Base-by-base conservation (phyloP, 2,113 vertebrate genomes). In the Actinemys pallida region DNA sequence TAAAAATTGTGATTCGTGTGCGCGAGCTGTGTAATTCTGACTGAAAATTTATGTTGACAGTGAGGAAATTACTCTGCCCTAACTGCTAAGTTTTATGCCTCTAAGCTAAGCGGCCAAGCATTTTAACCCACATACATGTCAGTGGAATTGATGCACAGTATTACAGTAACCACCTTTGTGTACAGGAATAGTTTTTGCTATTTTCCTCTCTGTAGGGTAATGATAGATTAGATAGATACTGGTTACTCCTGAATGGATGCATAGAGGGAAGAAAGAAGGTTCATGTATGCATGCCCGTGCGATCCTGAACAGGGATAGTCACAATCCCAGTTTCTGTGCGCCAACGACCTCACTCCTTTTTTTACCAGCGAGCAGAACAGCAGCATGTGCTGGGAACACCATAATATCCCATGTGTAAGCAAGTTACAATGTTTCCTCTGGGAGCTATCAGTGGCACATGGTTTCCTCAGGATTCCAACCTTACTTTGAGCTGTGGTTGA, bases 371-470 rank as follows among this genome's bases (percentile, higher is more conserved):
- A 16, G 62, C 62, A 69, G 62, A 31, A 31, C 31, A 72, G 65
- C 19, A 39, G 35, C 59, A 31, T 62, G 29, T 62, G 29, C 13
- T 10, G 19, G 9, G 65, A 72, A 72, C n/a, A 72, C 3, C 65
- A 72, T 72, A 22, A 39, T 72, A 39, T 39, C 65, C 16, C 39
- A 39, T 50, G 86, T 72, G 89, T 88, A 90, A 87, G 87, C 94
- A 94, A 96, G 83, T 69, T 45, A 91, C 53, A 96, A 90, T 62
- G 79, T 87, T 80, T 84, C 90, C 92, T 82, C 83, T 92, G 85
- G 83, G 87, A 96, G 45, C 86, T 95, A 92, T 62, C 90, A 93
- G 59, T 78, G 87, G 90, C 47, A 42, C 78, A 83, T 35, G 1
- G 81, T 94, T 87, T 93, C 81, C 83, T 94, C 25, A 90, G 96